Evolutionary conservation across 2,888 invertebrate species (phyloP), one percentile per base, ranked within the genome.

Genomic region (Ophioninae sp.): DNA sequence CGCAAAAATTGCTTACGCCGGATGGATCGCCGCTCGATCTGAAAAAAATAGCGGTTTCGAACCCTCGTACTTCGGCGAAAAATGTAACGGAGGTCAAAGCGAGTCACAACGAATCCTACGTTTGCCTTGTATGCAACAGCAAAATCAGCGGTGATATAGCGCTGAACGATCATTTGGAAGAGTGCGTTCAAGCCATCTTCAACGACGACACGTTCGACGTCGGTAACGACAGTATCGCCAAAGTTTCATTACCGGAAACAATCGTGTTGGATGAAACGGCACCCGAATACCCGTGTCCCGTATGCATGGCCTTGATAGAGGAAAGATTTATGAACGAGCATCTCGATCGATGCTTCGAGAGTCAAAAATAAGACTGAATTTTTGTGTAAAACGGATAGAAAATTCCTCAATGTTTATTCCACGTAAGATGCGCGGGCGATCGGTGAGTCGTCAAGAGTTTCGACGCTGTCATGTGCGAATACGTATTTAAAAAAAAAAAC

Each of bases 311-410:
- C 84, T 93, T 95, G 91, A 88, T 95, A 61, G 92, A 93, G 86
- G 93, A 94, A 87, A 87, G 85, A 39, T 91, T 93, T 39, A 96
- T 96, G 95, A 95, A 95, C 88, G 86, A 88, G 1, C 96, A 96
- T 93, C 94, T 96, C 75, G 95, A 95, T 91, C 68, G 83, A 6
- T 94, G 94, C 80, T 87, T 92, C 59, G 30, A 30, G 10, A 44
- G 71, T 51, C 7, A 86, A 22, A 67, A 85, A 17, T 74, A 72
- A 68, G 77, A 84, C 68, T 74, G 68, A 84, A 30, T 20, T 61
- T 68, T 73, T 59, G 56, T 78, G 51, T 65, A 41, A n/a, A 64
- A 61, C 39, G 30, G 9, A 71, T 67, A 39, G 59, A 76, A 63
- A 71, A 71, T n/a, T 6, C 39, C 17, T 41, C 41, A 39, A 63